These are phyloP conservation scores for Limnephilus auricula DNA, from an alignment of 2,888 invertebrate genomes.

Conservation along the genomic window DNA sequence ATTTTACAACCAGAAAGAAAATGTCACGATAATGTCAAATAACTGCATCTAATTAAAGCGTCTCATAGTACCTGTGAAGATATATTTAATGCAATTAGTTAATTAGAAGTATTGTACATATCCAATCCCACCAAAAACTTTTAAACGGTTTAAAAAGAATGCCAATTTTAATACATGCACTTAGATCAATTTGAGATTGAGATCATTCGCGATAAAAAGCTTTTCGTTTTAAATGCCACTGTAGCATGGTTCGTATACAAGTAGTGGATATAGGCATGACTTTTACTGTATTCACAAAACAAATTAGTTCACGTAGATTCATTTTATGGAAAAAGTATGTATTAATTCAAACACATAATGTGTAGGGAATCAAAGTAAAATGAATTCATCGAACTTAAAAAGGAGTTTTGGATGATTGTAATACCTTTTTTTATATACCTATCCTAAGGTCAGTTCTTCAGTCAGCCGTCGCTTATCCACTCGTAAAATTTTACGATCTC, in stretches of 20 bases:
- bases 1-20: not conserved
- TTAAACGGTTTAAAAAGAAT: not conserved
- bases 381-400: not conserved
- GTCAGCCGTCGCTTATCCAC: slow-evolving; percentile 12
- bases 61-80: not conserved
- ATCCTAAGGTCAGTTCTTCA: not conserved
- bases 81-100: not conserved
- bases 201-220: not conserved
- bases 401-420: not conserved
- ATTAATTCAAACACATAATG: no score
- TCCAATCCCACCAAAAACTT: not conserved
- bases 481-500: slow-evolving; percentile 31
- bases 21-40: not conserved
- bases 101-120: not conserved
- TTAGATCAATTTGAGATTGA: not conserved
- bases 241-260: not conserved
- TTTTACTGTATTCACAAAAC: not conserved
- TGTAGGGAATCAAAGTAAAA: not conserved
- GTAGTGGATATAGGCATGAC: not conserved
- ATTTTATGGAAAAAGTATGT: no score
- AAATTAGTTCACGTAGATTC: not conserved
- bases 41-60: not conserved
- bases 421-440: not conserved
- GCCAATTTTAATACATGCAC: not conserved
- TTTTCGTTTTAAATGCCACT: not conserved